phyloP scores from a whole-genome alignment of 2,113 vertebrate species.

The Panthera uncia region DNA sequence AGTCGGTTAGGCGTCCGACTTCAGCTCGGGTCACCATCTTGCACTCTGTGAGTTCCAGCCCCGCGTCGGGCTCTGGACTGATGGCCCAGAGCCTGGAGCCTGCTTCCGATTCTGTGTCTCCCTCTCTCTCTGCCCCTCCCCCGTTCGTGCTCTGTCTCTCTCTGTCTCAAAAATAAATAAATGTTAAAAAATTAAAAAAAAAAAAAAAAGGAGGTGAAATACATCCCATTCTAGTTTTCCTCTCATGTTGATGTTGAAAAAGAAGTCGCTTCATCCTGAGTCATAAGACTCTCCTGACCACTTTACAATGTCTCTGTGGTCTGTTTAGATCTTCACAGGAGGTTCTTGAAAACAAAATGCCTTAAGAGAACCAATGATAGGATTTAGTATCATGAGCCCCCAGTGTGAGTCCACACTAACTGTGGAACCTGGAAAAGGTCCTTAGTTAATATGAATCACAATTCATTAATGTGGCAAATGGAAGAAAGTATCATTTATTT shows the following conservation, averaged over 20 bases:
- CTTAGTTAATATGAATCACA: background rate
- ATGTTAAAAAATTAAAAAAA: too few species aligned
- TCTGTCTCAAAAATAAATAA: too few species aligned
- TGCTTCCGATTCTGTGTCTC: too few species aligned
- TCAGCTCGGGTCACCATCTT: too few species aligned
- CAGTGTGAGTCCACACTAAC: background rate
- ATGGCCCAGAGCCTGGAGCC: too few species aligned
- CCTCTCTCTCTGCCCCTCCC: too few species aligned
- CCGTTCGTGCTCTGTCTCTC: too few species aligned
- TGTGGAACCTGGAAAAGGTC: background rate
- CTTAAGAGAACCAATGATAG: background rate
- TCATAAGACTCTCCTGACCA: background rate
- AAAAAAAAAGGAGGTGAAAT: background rate
- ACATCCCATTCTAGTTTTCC: background rate
- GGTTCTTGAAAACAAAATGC: background rate
- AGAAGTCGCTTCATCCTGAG: background rate
- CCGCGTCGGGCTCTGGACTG: too few species aligned
- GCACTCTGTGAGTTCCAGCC: too few species aligned
- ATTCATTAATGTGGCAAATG: background rate
- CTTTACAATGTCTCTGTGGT: background rate
- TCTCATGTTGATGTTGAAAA: background rate
- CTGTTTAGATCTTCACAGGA: background rate
- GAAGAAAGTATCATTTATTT: slow-evolving; percentile 2
- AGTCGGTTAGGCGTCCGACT: too few species aligned
- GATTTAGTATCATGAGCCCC: background rate